Percentiles rank a stretch among this genome's conserved stretches.
These are phyloP conservation scores for Montipora capricornis DNA, from an alignment of 64 coral and sea anemone genomes.

Conservation along the genomic window DNA sequence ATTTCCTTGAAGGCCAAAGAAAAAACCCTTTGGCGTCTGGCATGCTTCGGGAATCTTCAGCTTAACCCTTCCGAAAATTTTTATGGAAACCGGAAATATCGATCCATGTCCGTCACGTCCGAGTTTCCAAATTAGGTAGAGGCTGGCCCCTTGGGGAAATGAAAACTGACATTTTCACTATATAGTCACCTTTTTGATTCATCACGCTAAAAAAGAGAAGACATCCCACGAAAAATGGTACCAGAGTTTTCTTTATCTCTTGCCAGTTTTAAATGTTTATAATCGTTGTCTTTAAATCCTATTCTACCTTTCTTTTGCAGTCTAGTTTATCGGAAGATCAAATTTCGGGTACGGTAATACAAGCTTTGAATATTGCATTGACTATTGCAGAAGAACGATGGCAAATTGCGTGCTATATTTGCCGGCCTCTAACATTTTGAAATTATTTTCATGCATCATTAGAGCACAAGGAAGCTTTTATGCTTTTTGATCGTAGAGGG, in stretches of 20 bases:
- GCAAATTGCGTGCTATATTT: neutral
- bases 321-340: slow-evolving; percentile 64
- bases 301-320: slow-evolving; percentile 31
- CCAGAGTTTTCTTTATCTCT: neutral
- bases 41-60: neutral
- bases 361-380: no score
- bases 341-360: slow-evolving; percentile 42
- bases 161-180: neutral
- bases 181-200: neutral
- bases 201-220: neutral
- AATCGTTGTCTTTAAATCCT: neutral
- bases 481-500: slow-evolving; percentile 70
- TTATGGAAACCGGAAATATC: neutral
- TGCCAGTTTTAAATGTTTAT: neutral
- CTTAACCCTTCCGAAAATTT: neutral
- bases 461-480: slow-evolving; percentile 79
- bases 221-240: neutral
- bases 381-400: no score
- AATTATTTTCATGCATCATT: neutral
- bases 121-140: slow-evolving; percentile 16
- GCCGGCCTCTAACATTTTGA: neutral
- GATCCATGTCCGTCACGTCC: neutral
- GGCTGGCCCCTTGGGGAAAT: neutral
- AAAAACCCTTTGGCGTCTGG: no score
- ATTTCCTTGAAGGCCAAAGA: no score